Evolutionary conservation across 2,888 invertebrate species (phyloP), one percentile per base, ranked within the genome.

Genomic region (Ctena decussata): DNA sequence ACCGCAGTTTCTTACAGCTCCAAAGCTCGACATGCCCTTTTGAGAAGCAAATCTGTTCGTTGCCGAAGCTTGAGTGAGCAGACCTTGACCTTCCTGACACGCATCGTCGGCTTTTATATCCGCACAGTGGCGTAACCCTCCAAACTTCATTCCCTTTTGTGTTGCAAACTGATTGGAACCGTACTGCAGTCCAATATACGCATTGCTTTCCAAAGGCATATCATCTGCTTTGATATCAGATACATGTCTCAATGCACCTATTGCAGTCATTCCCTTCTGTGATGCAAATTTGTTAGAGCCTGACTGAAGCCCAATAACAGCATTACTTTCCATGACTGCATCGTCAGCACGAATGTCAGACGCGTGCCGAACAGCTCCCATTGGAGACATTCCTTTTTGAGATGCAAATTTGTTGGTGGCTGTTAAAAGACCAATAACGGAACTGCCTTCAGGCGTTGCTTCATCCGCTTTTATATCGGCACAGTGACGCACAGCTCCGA

Each of bases 1-100:
- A 18, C 81, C 84, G 35, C 78, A 83, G 49, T 76, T 72, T 21
- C 94, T 89, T 1, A 87, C 86, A 27, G 92, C 91, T 0, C 94
- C 93, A 27, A 72, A 41, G 1, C n/a, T 12, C 1, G 72, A 41
- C 87, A 87, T 87, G 5, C 87, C 87, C n/a, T 77, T 65, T 32
- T 87, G 87, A n/a, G 82, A 84, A 27, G 87, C 87, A 74, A 79
- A 87, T 35, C 78, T 72, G 57, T 87, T 84, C 2, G 87, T 87
- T 0, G 78, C 84, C 1, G 84, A 77, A n/a, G 84, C 82, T 18
- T 72, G 60, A 30, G 80, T 79, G 18, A 87, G 77, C 24, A 80
- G 70, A 2, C 81, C 79, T 0, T 80, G 79, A 2, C 87, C 80
- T 44, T 82, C 82, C 24, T 74, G 77, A 46, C 82, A 81, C 8